phyloP scores from a whole-genome alignment of 2,888 invertebrate species.

The Amaurobius ferox region DNA sequence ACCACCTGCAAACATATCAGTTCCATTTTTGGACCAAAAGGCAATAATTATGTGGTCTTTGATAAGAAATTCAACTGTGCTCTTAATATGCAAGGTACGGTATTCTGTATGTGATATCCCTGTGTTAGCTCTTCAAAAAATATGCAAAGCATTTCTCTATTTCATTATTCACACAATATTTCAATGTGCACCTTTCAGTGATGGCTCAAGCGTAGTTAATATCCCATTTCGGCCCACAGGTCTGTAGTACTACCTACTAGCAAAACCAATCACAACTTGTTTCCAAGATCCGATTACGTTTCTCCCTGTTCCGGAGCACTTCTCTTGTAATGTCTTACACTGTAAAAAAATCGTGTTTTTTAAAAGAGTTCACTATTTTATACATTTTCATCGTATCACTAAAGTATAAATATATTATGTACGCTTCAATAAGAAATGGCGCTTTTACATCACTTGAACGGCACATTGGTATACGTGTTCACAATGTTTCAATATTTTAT shows the following conservation, averaged over 20 bases:
- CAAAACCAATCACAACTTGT: slow-evolving; percentile 12
- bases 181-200: slow-evolving; percentile 68
- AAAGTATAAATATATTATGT: slow-evolving; percentile 50
- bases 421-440: slow-evolving; percentile 52
- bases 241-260: slow-evolving; percentile 28
- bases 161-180: slow-evolving; percentile 60
- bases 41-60: slow-evolving; percentile 71
- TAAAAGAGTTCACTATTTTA: slow-evolving; percentile 59
- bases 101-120: slow-evolving; percentile 69
- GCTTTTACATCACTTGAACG: slow-evolving; percentile 62
- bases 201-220: slow-evolving; percentile 63
- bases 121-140: slow-evolving; percentile 57
- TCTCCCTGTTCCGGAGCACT: slow-evolving; percentile 27
- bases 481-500: slow-evolving; percentile 63
- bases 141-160: slow-evolving; percentile 63
- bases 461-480: slow-evolving; percentile 70
- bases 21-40: slow-evolving; percentile 70
- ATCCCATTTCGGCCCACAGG: slow-evolving; percentile 43
- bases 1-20: slow-evolving; percentile 72
- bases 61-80: slow-evolving; percentile 67
- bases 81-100: slow-evolving; percentile 58
- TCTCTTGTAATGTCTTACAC: slow-evolving; percentile 53
- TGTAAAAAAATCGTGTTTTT: slow-evolving; percentile 27
- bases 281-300: slow-evolving; percentile 26
- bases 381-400: slow-evolving; percentile 58